Evolutionary conservation across 2,113 vertebrate species (phyloP), one percentile per base, ranked within the genome.

Genomic region (Silurus asotus): DNA sequence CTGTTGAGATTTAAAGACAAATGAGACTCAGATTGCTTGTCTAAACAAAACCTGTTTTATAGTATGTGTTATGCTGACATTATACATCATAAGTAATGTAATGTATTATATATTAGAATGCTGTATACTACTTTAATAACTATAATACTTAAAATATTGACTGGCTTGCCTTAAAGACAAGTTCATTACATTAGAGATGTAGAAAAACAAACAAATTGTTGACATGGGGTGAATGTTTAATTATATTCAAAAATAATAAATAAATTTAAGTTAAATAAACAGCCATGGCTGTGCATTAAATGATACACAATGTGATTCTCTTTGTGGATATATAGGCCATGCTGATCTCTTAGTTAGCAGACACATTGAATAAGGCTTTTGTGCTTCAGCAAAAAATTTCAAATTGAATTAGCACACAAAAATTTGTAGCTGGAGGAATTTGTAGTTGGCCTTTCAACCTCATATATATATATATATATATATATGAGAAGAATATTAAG

Each of bases 391-490:
- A 62, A 37, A 2, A 90, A 93, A 74, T 88, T 84, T 85, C 56
- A 84, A 91, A 94, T 91, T 92, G 87, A 91, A 82, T 93, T 93
- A 91, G 88, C 84, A 85, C 82, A 88, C 84, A 89, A 90, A 92
- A 90, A n/a, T 88, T 92, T 87, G 87, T 65, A 67, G 37, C 84
- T 91, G 75, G 51, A 90, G 89, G 89, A 90, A 91, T 94, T 86
- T 86, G 80, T 59, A 56, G 8, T 78, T 90, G 91, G 87, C 92
- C 89, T 89, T 89, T 93, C 88, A 86, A 93, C 89, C 90, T 81
- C 14, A 28, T 80, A 37, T n/a, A n/a, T n/a, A n/a, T n/a, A n/a
- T n/a, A n/a, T n/a, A n/a, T n/a, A n/a, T n/a, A n/a, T n/a, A n/a
- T n/a, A n/a, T n/a, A n/a, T n/a, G n/a, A n/a, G n/a, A n/a, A n/a